Conservation (phyloP, 2,113 vertebrate genomes). For the Gnathonemus echidnorhynchus region DNA sequence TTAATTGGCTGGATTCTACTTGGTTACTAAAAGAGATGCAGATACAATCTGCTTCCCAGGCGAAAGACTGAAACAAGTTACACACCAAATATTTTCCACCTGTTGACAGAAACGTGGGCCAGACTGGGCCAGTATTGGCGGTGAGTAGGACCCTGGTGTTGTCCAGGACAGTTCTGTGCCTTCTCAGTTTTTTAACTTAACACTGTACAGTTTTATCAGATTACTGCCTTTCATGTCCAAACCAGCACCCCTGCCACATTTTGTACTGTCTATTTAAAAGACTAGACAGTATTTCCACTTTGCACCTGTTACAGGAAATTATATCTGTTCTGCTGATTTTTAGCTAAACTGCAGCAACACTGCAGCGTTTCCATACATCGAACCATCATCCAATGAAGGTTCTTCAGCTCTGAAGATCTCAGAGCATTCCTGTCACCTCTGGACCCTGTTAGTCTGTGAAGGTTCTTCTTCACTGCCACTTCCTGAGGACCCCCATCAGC, state of each 20-base stretch:
- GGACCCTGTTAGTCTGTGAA: background rate
- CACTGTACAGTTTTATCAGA: background rate
- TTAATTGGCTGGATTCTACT: background rate
- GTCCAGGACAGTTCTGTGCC: background rate
- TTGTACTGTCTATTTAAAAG: background rate
- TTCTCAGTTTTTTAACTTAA: background rate
- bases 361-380: background rate
- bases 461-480: background rate
- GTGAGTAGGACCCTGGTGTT: background rate
- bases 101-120: background rate
- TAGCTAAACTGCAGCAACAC: background rate
- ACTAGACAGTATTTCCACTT: background rate
- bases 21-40: background rate
- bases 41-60: background rate
- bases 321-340: background rate
- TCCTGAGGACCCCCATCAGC: background rate
- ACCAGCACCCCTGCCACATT: background rate
- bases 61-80: background rate
- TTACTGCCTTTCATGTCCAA: background rate
- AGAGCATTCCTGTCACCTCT: background rate
- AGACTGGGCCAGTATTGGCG: background rate
- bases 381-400: background rate
- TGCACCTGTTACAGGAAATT: background rate
- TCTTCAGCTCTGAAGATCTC: background rate
- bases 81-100: background rate